Evolutionary conservation across 1,140 invertebrate species (phyloP).

Genomic region (Drosophila sulfurigaster): DNA sequence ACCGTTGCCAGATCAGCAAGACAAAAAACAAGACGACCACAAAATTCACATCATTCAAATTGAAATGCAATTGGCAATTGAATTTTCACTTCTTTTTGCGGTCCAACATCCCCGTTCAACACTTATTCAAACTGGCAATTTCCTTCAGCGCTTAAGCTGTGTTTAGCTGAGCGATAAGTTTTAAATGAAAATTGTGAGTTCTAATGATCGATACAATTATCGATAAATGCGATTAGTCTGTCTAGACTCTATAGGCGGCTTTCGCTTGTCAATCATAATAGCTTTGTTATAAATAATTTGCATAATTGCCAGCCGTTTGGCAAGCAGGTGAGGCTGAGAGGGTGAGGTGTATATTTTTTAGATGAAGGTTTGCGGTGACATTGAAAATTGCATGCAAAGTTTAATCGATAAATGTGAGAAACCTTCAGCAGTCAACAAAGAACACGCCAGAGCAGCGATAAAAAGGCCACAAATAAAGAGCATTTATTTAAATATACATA

Average conservation of each 20-base stretch:
- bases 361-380: conserved; percentile 75
- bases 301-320: conserved; percentile 61
- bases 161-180: conserved; percentile 19
- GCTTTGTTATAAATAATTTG: conserved; percentile 59
- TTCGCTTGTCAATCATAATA: conserved; percentile 36
- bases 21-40: conserved; percentile 44
- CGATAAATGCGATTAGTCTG: conserved; percentile 14
- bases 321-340: not conserved
- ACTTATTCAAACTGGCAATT: conserved; percentile 17
- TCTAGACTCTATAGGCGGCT: conserved; percentile 14
- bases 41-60: conserved; percentile 82
- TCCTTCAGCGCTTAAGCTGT: conserved; percentile 2
- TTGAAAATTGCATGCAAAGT: conserved; percentile 80
- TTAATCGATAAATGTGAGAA: conserved; percentile 71
- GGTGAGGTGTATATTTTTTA: conserved; percentile 38
- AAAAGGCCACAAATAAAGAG: not conserved
- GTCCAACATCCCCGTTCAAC: conserved; percentile 8
- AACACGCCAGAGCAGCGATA: conserved; percentile 33
- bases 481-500: conserved; percentile 24
- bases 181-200: conserved; percentile 8
- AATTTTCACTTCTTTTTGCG: conserved; percentile 73
- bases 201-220: conserved; percentile 10
- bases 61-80: conserved; percentile 78
- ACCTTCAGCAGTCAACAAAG: conserved; percentile 62
- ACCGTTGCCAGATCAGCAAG: conserved; percentile 51